Evolutionary conservation across 2,888 invertebrate genomes (phyloP), one percentile per base, ranked within the genome.

Genomic region (Drymonia ruficornis): DNA sequence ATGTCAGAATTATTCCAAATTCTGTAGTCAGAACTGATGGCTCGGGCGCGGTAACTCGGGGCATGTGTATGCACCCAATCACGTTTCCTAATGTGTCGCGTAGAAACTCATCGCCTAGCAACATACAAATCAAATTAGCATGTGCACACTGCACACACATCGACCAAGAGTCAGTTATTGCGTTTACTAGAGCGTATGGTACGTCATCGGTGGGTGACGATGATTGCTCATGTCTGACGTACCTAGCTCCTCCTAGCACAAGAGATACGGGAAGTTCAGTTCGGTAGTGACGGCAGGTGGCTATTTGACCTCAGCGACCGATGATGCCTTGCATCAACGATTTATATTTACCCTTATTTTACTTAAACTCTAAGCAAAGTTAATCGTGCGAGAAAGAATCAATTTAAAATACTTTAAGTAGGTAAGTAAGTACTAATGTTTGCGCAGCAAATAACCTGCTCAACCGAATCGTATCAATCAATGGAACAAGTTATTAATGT

Each of bases 401-500:
- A 36, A 36, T 6, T 36, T n/a, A n/a, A 1, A n/a, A n/a, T n/a
- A n/a, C n/a, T n/a, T n/a, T n/a, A 36, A 9, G 34, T 13, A 36
- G 4, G 13, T 13, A 1, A n/a, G n/a, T n/a, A n/a, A n/a, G 36
- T 36, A n/a, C 4, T 36, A 23, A 23, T 23, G 23, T 23, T 7
- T 44, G n/a, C 19, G 13, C 43, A 23, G 12, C 28, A 45, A 13
- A 45, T 28, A 45, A 45, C 15, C 45, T n/a, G 28, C 23, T 28
- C 13, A 45, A 28, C 28, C n/a, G n/a, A 23, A 28, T 28, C 43
- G 45, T 13, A 45, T 45, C 45, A 15, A 28, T 45, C 15, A 45
- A 45, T 45, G 28, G 28, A 45, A 45, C 45, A n/a, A 45, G 45
- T 45, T 45, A 45, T 45, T 8, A 45, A 45, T 45, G 45, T 45